Evolutionary conservation across 1,140 invertebrate genomes (phyloP).

Genomic region (Phortica variegata): DNA sequence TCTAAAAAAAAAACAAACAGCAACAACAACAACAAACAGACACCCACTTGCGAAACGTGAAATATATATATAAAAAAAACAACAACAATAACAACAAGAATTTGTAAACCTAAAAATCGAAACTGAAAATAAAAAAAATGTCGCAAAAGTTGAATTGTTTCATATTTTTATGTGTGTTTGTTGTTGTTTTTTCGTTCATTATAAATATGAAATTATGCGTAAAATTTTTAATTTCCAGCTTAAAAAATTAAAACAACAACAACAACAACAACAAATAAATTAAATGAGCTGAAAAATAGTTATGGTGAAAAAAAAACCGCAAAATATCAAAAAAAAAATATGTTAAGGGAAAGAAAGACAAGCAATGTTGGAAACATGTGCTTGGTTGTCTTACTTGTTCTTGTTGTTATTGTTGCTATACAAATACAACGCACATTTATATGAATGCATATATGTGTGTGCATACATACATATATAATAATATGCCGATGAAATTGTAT

Average conservation of each 20-base stretch:
- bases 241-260: neutral
- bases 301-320: conserved; percentile 1
- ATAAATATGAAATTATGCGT: conserved; percentile 54
- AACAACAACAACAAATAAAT: too few relatives aligned
- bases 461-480: too few relatives aligned
- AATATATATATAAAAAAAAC: conserved; percentile 1
- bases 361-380: too few relatives aligned
- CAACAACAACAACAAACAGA: too few relatives aligned
- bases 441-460: too few relatives aligned
- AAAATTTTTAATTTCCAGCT: conserved; percentile 26
- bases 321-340: conserved; percentile 5
- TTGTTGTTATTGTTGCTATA: neutral
- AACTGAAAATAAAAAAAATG: neutral
- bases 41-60: conserved; percentile 26
- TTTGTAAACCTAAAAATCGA: neutral
- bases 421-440: neutral
- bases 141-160: neutral
- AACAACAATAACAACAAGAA: neutral
- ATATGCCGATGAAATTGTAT: too few relatives aligned
- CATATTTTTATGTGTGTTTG: neutral
- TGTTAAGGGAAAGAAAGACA: neutral
- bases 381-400: too few relatives aligned
- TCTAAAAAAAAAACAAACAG: too few relatives aligned
- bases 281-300: neutral
- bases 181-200: conserved; percentile 27